These are phyloP conservation scores for Eriocheir sinensis DNA, from an alignment of 1,140 invertebrate genomes.

Conservation along the genomic window DNA sequence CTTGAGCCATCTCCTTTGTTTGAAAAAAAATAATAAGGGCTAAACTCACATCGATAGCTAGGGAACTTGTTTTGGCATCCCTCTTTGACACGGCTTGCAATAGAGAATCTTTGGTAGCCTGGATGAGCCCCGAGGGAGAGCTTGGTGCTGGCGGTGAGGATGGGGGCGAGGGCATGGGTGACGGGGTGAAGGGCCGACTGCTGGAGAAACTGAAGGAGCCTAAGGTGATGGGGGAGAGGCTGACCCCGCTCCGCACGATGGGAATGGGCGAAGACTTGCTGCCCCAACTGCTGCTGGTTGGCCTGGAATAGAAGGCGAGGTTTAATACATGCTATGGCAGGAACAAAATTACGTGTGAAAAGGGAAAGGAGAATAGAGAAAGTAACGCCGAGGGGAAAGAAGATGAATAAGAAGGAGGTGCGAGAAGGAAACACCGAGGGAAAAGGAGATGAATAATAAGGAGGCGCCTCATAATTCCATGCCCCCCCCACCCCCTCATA, in stretches of 20 bases:
- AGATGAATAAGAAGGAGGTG: too few relatives aligned
- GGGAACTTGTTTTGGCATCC: slow-evolving; percentile 68
- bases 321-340: too few relatives aligned
- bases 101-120: slow-evolving; percentile 74
- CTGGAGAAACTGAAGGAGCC: slow-evolving; percentile 34
- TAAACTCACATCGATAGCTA: slow-evolving; percentile 77
- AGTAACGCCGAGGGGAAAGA: too few relatives aligned
- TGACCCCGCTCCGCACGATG: slow-evolving; percentile 55
- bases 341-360: too few relatives aligned
- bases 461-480: too few relatives aligned
- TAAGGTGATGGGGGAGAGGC: slow-evolving; percentile 59
- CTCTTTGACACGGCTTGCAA: slow-evolving; percentile 70
- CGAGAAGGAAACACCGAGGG: too few relatives aligned
- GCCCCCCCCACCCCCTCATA: too few relatives aligned
- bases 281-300: not conserved
- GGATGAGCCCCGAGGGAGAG: slow-evolving; percentile 71
- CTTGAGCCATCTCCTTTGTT: too few relatives aligned
- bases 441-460: too few relatives aligned
- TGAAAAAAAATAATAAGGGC: not conserved
- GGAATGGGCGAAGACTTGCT: slow-evolving; percentile 55
- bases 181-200: slow-evolving; percentile 62
- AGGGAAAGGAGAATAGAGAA: too few relatives aligned
- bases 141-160: slow-evolving; percentile 70
- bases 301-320: not conserved
- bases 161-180: slow-evolving; percentile 74